These are phyloP conservation scores for Microtus richardsoni DNA, from an alignment of 2,113 vertebrate genomes.

Conservation along the genomic window DNA sequence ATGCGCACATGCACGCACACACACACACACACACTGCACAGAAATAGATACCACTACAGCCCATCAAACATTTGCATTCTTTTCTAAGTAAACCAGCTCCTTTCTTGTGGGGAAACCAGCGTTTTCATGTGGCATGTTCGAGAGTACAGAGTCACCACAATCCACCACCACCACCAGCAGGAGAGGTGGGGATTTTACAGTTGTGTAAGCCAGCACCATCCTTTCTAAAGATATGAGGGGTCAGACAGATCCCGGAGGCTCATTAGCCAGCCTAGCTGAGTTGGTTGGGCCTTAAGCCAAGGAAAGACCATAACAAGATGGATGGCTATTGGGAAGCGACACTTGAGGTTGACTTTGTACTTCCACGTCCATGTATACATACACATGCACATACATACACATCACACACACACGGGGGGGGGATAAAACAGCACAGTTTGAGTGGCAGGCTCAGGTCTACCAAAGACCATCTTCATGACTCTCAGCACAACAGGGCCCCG, in stretches of 20 bases:
- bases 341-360: background rate
- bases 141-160: background rate
- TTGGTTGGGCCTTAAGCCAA: background rate
- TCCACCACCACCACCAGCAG: background rate
- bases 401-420: background rate
- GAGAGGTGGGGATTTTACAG: background rate
- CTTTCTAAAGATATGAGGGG: background rate
- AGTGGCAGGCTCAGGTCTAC: too few species aligned
- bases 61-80: background rate
- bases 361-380: background rate
- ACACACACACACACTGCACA: background rate
- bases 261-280: background rate
- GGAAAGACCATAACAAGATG: background rate
- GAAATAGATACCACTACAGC: background rate
- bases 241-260: too few species aligned
- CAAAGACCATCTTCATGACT: fast-evolving
- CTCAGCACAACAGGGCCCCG: background rate
- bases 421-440: fast-evolving
- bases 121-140: background rate
- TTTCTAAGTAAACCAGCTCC: background rate
- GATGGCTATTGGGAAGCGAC: background rate
- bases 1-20: background rate
- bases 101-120: background rate
- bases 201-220: background rate
- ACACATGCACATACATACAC: background rate